Evolutionary conservation across 2,113 vertebrate genomes (phyloP).

Genomic region (Tricholaema leucomelas): DNA sequence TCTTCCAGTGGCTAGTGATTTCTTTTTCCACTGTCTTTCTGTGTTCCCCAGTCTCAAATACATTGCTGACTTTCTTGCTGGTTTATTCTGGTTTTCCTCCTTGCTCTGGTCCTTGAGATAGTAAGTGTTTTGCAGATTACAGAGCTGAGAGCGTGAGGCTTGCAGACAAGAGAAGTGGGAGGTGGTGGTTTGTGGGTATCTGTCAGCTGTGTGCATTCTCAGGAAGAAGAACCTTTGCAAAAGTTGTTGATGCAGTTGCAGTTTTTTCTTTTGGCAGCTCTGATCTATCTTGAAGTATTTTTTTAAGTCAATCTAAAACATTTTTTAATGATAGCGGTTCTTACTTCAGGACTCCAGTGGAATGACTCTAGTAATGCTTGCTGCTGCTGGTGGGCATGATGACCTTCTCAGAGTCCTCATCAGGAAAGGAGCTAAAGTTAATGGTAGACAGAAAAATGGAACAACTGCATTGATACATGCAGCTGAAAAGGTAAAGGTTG

Average conservation of each 20-base stretch:
- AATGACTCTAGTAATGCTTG: slow-evolving; percentile 95
- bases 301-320: too few relatives aligned
- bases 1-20: background rate
- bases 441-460: slow-evolving; percentile 90
- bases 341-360: slow-evolving; percentile 88
- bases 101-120: background rate
- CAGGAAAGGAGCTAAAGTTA: slow-evolving; percentile 92
- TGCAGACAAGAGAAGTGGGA: background rate
- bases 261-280: background rate
- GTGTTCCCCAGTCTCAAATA: background rate
- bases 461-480: slow-evolving; percentile 95
- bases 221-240: background rate
- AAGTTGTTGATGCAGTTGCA: background rate
- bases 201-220: background rate
- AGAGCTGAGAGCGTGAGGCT: background rate
- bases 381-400: slow-evolving; percentile 93
- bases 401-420: slow-evolving; percentile 92
- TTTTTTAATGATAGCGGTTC: background rate
- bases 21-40: background rate
- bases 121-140: fast-evolving
- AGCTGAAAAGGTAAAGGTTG: slow-evolving; percentile 97
- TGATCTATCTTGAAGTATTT: background rate
- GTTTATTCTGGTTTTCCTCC: background rate
- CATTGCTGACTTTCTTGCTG: background rate
- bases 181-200: background rate